Conservation (phyloP, 2,113 vertebrate species). For the Salvelinus namaycush region DNA sequence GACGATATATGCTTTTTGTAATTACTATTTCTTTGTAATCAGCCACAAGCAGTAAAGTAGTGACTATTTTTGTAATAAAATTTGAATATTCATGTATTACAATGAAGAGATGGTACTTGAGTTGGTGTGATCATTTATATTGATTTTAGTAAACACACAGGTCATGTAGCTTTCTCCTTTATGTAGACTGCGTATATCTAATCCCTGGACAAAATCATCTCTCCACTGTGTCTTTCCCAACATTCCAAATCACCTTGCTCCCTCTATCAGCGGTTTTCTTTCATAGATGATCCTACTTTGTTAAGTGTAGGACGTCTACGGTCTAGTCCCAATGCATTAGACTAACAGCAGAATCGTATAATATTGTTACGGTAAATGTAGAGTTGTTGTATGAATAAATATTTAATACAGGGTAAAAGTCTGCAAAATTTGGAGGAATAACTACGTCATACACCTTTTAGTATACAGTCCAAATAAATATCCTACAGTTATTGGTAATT, state of each 20-base stretch:
- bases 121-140: not conserved
- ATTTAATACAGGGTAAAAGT: conserved; percentile 26
- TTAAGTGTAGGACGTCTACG: not conserved
- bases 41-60: not conserved
- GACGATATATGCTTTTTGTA: not conserved
- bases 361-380: conserved; percentile 7
- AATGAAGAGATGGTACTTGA: not conserved
- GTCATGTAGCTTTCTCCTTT: not conserved
- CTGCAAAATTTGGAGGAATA: not conserved
- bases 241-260: not conserved
- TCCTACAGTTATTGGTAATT: not conserved
- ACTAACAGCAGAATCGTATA: conserved; percentile 4
- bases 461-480: not conserved
- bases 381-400: conserved; percentile 27
- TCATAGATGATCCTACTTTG: too few species aligned
- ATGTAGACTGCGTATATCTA: not conserved
- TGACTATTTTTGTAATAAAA: not conserved
- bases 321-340: not conserved
- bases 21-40: not conserved
- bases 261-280: not conserved
- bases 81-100: not conserved
- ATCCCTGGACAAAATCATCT: not conserved
- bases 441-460: not conserved
- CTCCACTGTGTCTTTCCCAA: not conserved
- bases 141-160: not conserved